Percentiles rank a stretch among this genome's conserved stretches.
Conservation (phyloP, 2,113 vertebrate species). For the Aplodontia rufa region DNA sequence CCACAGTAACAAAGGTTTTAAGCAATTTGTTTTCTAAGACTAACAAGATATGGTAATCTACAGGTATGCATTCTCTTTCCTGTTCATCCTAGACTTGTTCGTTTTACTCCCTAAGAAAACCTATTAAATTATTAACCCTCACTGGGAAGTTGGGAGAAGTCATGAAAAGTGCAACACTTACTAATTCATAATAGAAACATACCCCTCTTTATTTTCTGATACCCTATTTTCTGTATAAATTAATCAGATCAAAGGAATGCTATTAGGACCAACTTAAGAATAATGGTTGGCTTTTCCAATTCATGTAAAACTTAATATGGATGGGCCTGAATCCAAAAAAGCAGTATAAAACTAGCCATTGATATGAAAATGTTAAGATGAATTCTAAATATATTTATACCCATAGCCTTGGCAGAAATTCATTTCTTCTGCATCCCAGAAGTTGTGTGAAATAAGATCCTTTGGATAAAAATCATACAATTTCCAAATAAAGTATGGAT, state of each 20-base stretch:
- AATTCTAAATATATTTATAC: not conserved
- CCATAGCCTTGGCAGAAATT: not conserved
- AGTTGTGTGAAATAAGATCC: not conserved
- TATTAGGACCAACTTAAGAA: not conserved
- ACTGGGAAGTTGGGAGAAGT: not conserved
- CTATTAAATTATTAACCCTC: conserved; percentile 38
- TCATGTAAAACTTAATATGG: not conserved
- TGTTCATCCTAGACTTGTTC: not conserved
- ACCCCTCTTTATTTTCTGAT: not conserved
- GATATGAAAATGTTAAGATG: not conserved
- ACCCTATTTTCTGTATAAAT: conserved; percentile 4
- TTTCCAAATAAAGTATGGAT: not conserved
- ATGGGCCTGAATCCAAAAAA: not conserved
- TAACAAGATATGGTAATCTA: not conserved
- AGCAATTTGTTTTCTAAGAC: not conserved
- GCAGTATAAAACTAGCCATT: not conserved
- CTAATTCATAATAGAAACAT: not conserved
- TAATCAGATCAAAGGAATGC: not conserved
- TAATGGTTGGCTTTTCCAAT: conserved; percentile 18
- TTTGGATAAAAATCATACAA: not conserved
- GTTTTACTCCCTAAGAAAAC: not conserved
- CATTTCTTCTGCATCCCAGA: not conserved
- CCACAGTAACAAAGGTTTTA: not conserved
- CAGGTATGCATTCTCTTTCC: not conserved
- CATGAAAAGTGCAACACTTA: not conserved